Evolutionary conservation across 2,888 invertebrate genomes (phyloP).

Genomic region (Eudemis profundana): DNA sequence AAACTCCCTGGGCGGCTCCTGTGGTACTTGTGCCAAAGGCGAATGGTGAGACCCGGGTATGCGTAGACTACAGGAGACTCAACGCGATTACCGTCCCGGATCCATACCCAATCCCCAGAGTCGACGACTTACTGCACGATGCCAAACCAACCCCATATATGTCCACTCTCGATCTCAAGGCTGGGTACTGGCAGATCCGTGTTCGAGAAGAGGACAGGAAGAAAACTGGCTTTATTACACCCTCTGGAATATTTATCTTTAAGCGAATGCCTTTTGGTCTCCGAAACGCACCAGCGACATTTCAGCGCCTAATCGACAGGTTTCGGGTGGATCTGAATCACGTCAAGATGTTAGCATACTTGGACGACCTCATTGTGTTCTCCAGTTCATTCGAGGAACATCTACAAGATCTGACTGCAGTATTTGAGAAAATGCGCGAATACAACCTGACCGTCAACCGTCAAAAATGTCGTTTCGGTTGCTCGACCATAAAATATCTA

Average conservation of each 20-base stretch:
- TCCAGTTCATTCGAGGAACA: conserved; percentile 49
- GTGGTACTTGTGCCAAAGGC: neutral
- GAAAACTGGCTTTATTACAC: conserved; percentile 34
- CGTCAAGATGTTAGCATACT: conserved; percentile 49
- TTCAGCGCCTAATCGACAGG: conserved; percentile 56
- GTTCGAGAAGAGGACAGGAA: neutral
- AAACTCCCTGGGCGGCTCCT: conserved; percentile 6
- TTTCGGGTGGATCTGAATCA: conserved; percentile 47
- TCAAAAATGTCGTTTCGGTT: conserved; percentile 46
- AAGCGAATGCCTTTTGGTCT: conserved; percentile 59
- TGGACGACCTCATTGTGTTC: conserved; percentile 53
- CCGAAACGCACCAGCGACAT: conserved; percentile 56
- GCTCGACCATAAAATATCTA: conserved; percentile 39
- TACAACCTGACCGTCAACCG: conserved; percentile 49
- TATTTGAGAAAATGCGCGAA: conserved; percentile 44
- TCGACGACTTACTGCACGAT: neutral
- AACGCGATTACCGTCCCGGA: conserved; percentile 8
- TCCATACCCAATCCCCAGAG: conserved; percentile 3
- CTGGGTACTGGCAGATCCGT: conserved; percentile 11
- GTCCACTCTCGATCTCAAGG: conserved; percentile 9
- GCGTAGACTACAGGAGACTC: neutral
- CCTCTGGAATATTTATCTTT: neutral
- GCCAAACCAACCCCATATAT: neutral
- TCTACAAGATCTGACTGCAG: conserved; percentile 46
- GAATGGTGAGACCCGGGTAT: neutral